phyloP scores from a whole-genome alignment of 2,888 invertebrate species.

The Troides oblongomaculatus region DNA sequence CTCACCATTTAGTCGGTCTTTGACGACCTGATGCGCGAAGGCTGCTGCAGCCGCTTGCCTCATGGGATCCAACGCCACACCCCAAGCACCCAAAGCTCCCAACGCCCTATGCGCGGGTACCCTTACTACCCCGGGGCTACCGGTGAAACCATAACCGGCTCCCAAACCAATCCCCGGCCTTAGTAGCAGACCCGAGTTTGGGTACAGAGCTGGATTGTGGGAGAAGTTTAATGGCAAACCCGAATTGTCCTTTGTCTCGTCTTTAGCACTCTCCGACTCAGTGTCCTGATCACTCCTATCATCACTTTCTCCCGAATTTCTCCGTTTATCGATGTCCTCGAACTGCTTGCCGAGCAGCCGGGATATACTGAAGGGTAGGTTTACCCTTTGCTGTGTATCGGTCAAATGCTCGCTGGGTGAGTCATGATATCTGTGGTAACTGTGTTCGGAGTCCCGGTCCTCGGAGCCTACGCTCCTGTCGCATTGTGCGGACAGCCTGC shows the following conservation, averaged over 20 bases:
- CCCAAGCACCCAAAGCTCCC: slow-evolving; percentile 77
- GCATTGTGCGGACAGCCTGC: slow-evolving; percentile 77
- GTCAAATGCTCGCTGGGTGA: slow-evolving; percentile 76
- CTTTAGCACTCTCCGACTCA: slow-evolving; percentile 74
- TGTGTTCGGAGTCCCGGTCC: slow-evolving; percentile 77
- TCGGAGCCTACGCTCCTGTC: slow-evolving; percentile 79
- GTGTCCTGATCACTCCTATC: slow-evolving; percentile 76
- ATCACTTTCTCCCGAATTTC: slow-evolving; percentile 74
- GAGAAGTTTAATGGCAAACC: slow-evolving; percentile 66
- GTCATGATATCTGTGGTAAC: slow-evolving; percentile 72
- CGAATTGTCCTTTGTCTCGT: slow-evolving; percentile 63
- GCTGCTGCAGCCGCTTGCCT: slow-evolving; percentile 85
- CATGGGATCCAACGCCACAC: slow-evolving; percentile 82
- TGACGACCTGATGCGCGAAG: slow-evolving; percentile 89
- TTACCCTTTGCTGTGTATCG: slow-evolving; percentile 76
- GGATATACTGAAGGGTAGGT: slow-evolving; percentile 90
- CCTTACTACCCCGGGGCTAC: slow-evolving; percentile 88
- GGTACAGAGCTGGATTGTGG: slow-evolving; percentile 66
- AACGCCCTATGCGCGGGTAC: slow-evolving; percentile 88
- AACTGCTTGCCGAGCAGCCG: slow-evolving; percentile 88
- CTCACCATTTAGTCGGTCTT: slow-evolving; percentile 90
- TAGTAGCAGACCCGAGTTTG: slow-evolving; percentile 63
- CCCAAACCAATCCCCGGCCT: slow-evolving; percentile 73
- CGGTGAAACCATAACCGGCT: slow-evolving; percentile 78
- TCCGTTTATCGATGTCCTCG: slow-evolving; percentile 80